Evolutionary conservation across 2,113 vertebrate species (phyloP).

Genomic region (Menidia beryllina): DNA sequence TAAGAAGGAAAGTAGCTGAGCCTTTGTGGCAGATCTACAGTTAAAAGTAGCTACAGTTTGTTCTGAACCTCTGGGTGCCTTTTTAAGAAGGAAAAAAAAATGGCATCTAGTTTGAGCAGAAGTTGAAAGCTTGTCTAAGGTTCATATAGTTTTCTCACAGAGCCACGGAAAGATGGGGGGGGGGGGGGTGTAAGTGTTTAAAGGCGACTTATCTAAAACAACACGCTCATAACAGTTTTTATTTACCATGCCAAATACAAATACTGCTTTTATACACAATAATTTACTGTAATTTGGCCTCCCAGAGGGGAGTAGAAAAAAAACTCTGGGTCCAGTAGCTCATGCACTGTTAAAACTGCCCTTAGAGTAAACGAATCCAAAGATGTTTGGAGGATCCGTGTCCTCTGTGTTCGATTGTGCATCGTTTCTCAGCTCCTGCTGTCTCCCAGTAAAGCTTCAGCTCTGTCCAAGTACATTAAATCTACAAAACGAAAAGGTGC

Average conservation of each 20-base stretch:
- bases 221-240: neutral
- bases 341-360: neutral
- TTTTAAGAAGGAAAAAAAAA: neutral
- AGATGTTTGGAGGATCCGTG: constrained; percentile 13
- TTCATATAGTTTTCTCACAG: too few relatives aligned
- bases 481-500: neutral
- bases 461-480: neutral
- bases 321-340: neutral
- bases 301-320: neutral
- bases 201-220: neutral
- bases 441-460: neutral
- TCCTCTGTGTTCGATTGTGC: constrained; percentile 16
- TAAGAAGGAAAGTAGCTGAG: neutral
- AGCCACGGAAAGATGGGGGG: too few relatives aligned
- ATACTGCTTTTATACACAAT: neutral
- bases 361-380: constrained; percentile 17
- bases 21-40: neutral
- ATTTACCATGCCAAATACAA: too few relatives aligned
- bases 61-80: neutral
- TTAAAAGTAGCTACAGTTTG: neutral
- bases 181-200: too few relatives aligned
- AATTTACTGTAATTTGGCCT: neutral
- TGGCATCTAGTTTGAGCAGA: neutral
- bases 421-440: constrained; percentile 16
- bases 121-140: too few relatives aligned